These are phyloP conservation scores for Brachirus orientalis DNA, from an alignment of 2,113 vertebrate genomes.

Conservation along the genomic window DNA sequence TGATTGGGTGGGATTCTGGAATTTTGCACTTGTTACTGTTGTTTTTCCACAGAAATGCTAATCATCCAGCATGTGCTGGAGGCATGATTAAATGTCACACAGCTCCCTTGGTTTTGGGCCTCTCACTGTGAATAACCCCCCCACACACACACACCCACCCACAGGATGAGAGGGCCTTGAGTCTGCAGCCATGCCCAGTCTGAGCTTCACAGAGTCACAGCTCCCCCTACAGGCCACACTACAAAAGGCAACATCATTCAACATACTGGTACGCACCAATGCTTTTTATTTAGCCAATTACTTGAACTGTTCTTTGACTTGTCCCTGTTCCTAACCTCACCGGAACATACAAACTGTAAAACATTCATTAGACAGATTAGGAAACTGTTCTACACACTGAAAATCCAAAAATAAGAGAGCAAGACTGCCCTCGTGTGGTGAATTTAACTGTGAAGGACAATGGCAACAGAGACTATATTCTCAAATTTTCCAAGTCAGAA, in stretches of 20 bases:
- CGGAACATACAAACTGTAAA: background rate
- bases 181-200: slow-evolving; percentile 1
- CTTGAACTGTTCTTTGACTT: background rate
- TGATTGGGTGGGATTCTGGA: slow-evolving; percentile 61
- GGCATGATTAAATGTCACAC: slow-evolving; percentile 71
- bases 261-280: background rate
- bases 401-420: background rate
- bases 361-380: background rate
- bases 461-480: too few relatives aligned
- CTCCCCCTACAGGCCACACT: slow-evolving; percentile 53
- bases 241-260: slow-evolving; percentile 6
- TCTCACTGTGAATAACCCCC: slow-evolving; percentile 60
- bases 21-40: slow-evolving; percentile 56
- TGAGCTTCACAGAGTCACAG: slow-evolving; percentile 55
- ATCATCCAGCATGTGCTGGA: slow-evolving; percentile 63
- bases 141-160: slow-evolving; percentile 28
- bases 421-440: background rate
- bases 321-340: too few relatives aligned
- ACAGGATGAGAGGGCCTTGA: slow-evolving; percentile 1
- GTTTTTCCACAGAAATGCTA: slow-evolving; percentile 68
- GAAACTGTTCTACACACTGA: background rate
- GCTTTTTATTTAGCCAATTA: too few relatives aligned
- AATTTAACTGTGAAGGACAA: background rate
- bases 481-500: too few relatives aligned
- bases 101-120: slow-evolving; percentile 48